These are phyloP conservation scores for Aplocera efformata DNA, from an alignment of 2,888 invertebrate species.

Conservation along the genomic window DNA sequence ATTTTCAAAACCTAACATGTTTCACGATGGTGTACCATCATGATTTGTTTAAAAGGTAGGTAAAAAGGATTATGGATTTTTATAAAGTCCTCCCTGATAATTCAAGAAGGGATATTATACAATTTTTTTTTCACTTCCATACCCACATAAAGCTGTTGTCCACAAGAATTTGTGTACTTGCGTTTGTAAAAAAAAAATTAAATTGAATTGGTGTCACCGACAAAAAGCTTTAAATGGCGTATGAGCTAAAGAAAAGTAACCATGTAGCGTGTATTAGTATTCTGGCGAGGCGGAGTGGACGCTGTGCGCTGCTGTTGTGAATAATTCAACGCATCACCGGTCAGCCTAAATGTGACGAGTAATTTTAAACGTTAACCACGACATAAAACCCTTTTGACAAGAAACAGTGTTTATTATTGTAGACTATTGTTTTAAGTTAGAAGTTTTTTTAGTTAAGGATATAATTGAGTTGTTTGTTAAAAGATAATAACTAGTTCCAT, in stretches of 20 bases:
- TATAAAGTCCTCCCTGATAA: no score
- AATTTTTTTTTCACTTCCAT: no score
- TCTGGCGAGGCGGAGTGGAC: conserved; percentile 40
- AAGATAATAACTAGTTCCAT: no score
- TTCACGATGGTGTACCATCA: neutral
- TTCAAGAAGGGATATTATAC: no score
- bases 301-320: conserved; percentile 42
- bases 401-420: no score
- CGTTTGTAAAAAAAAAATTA: conserved; percentile 21
- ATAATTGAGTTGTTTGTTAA: no score
- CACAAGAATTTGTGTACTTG: conserved; percentile 3
- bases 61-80: no score
- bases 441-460: no score
- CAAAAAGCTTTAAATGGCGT: conserved; percentile 25
- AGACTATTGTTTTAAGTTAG: no score
- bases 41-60: no score
- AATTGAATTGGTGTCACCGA: conserved; percentile 24
- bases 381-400: conserved; percentile 22
- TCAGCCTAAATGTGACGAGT: conserved; percentile 47
- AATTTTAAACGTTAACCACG: conserved; percentile 41
- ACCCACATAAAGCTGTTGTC: neutral
- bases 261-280: conserved; percentile 47
- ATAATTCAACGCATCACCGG: conserved; percentile 53
- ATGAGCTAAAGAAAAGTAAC: conserved; percentile 34
- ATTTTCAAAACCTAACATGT: neutral